Conservation (phyloP, 2,888 invertebrate species). For the Muscina levida region DNA sequence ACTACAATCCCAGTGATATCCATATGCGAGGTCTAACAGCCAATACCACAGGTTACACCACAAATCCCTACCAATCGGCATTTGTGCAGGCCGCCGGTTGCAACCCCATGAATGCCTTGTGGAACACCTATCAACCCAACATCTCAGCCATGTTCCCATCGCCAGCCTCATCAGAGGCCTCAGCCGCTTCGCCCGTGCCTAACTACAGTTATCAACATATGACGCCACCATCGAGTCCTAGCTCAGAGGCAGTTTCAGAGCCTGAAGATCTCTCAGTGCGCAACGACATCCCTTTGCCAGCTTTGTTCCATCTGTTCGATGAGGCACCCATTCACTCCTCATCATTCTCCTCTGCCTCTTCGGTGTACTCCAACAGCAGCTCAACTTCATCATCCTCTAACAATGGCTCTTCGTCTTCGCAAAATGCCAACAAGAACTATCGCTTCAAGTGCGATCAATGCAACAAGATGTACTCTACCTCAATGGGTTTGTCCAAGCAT, state of each 20-base stretch:
- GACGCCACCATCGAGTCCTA: slow-evolving; percentile 77
- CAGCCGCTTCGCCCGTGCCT: slow-evolving; percentile 69
- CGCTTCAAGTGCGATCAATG: slow-evolving; percentile 96
- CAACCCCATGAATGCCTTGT: slow-evolving; percentile 74
- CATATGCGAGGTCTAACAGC: slow-evolving; percentile 76
- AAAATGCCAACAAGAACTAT: slow-evolving; percentile 70
- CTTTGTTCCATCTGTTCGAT: slow-evolving; percentile 74
- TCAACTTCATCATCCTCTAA: slow-evolving; percentile 44
- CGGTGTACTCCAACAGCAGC: slow-evolving; percentile 42
- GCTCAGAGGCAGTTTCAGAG: slow-evolving; percentile 74
- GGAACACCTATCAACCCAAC: slow-evolving; percentile 73
- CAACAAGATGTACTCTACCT: slow-evolving; percentile 96
- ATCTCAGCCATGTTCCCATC: slow-evolving; percentile 69
- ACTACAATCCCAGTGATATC: slow-evolving; percentile 72
- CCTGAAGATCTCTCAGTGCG: slow-evolving; percentile 78
- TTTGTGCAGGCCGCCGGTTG: slow-evolving; percentile 75
- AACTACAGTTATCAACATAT: slow-evolving; percentile 68
- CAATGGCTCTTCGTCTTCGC: slow-evolving; percentile 17
- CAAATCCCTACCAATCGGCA: slow-evolving; percentile 74
- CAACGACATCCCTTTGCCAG: slow-evolving; percentile 77
- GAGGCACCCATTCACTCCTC: slow-evolving; percentile 70
- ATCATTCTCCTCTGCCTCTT: slow-evolving; percentile 43
- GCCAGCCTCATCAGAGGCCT: slow-evolving; percentile 70
- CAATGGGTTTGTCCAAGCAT: slow-evolving; percentile 96
- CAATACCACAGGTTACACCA: slow-evolving; percentile 72